Evolutionary conservation across 2,888 invertebrate species (phyloP).

Genomic region (Heliconius cydno): DNA sequence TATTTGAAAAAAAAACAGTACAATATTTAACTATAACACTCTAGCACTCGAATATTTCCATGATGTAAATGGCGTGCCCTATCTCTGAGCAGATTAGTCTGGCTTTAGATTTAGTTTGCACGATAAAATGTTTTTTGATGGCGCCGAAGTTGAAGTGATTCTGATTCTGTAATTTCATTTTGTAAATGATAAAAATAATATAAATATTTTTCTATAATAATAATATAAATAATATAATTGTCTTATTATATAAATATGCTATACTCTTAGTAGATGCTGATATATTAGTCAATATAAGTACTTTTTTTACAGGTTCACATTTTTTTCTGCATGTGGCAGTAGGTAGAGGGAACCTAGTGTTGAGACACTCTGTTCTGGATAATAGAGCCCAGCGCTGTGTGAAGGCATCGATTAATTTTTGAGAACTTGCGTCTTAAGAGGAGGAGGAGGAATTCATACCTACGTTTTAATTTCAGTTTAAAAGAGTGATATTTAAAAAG

Average conservation of each 20-base stretch:
- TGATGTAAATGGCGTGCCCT: constrained; percentile 28
- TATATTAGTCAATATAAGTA: too few relatives aligned
- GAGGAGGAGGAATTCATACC: too few relatives aligned
- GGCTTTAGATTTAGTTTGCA: constrained; percentile 35
- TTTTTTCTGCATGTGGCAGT: too few relatives aligned
- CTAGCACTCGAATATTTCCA: constrained; percentile 31
- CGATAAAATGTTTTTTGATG: constrained; percentile 30
- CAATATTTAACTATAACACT: not conserved
- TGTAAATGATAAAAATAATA: not conserved
- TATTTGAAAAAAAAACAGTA: not conserved
- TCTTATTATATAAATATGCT: too few relatives aligned
- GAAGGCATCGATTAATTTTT: not conserved
- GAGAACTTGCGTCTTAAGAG: not conserved
- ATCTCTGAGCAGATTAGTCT: constrained; percentile 33
- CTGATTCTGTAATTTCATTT: constrained; percentile 20
- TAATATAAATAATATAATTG: too few relatives aligned
- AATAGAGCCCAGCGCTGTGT: too few relatives aligned
- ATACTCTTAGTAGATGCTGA: too few relatives aligned
- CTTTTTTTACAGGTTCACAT: too few relatives aligned
- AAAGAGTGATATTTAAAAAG: too few relatives aligned
- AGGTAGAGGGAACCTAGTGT: too few relatives aligned
- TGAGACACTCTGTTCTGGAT: not conserved
- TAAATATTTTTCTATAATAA: too few relatives aligned
- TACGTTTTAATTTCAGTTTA: not conserved
- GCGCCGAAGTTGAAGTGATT: constrained; percentile 15